These are phyloP conservation scores for Beaufortia kweichowensis DNA, from an alignment of 2,113 vertebrate genomes.

Conservation along the genomic window DNA sequence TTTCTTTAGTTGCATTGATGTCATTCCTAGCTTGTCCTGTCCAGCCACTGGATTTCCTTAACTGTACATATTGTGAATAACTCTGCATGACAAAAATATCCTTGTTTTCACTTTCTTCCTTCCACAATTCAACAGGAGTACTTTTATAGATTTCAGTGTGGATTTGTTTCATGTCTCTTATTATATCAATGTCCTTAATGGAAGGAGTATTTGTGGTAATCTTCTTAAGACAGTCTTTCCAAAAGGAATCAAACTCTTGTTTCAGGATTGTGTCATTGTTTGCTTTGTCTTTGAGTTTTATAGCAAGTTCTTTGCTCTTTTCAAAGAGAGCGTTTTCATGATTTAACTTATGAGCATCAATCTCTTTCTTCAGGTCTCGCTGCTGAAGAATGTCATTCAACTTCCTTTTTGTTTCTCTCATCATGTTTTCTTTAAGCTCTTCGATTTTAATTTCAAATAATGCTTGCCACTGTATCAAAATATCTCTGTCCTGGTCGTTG, in stretches of 20 bases:
- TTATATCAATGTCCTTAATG: constrained; percentile 37
- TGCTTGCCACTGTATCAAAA: constrained; percentile 62
- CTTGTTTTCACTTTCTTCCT: neutral
- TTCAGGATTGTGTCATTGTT: constrained; percentile 53
- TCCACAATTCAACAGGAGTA: neutral
- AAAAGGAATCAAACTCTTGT: constrained; percentile 53
- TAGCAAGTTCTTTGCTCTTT: constrained; percentile 54
- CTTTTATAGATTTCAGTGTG: constrained; percentile 39
- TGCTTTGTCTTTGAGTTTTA: constrained; percentile 36
- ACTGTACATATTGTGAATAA: neutral
- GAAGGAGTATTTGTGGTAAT: neutral
- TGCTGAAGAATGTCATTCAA: too few species aligned
- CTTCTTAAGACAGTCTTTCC: constrained; percentile 48
- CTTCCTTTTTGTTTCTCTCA: too few species aligned
- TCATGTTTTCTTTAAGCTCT: constrained; percentile 47
- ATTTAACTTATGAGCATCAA: too few species aligned
- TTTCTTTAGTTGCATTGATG: neutral
- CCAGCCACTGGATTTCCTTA: neutral
- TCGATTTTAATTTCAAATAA: constrained; percentile 47
- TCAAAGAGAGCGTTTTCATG: too few species aligned
- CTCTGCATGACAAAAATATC: neutral
- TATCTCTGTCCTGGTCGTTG: constrained; percentile 61
- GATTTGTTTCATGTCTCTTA: constrained; percentile 54
- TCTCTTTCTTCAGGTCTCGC: too few species aligned
- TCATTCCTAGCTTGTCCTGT: rapidly evolving